Conservation (phyloP, 1,140 invertebrate species). For the Contarinia nasturtii region DNA sequence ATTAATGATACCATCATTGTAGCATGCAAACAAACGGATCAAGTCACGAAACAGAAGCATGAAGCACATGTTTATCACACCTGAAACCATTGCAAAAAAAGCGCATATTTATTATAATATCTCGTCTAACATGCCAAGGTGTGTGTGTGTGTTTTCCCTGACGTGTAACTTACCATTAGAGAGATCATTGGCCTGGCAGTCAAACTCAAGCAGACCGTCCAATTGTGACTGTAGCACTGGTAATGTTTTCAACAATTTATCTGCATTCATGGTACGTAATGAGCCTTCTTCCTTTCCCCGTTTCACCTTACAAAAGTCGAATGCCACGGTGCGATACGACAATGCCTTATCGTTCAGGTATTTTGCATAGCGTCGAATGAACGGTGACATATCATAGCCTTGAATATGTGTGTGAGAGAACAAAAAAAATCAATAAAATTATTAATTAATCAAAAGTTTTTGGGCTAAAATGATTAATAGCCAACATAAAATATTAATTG, state of each 20-base stretch:
- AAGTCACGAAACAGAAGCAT: conserved; percentile 97
- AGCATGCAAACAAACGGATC: conserved; percentile 96
- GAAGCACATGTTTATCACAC: conserved; percentile 94
- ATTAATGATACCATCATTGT: conserved; percentile 99
- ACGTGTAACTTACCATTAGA: conserved; percentile 51
- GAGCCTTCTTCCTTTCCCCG: conserved; percentile 95
- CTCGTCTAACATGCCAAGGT: not conserved
- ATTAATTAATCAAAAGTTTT: not conserved
- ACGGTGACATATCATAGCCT: conserved; percentile 99
- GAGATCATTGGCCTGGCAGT: conserved; percentile 90
- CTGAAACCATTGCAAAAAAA: conserved; percentile 7
- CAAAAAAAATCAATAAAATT: not conserved
- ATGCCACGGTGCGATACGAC: conserved; percentile 94
- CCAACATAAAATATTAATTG: conserved; percentile 1
- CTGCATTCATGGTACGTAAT: conserved; percentile 89
- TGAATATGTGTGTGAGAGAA: conserved; percentile 12
- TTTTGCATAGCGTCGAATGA: conserved; percentile 93
- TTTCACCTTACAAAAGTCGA: conserved; percentile 99
- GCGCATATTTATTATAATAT: not conserved
- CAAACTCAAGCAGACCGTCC: conserved; percentile 91
- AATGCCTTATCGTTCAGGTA: conserved; percentile 98
- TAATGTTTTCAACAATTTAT: conserved; percentile 92
- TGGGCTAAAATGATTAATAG: conserved; percentile 4
- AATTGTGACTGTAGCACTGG: conserved; percentile 90
- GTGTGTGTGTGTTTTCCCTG: too few species aligned